A percentile compares a stretch with the other conserved stretches of the same genome.
These are phyloP conservation scores for Leptinotarsa haldemani DNA, from an alignment of 2,888 invertebrate genomes.

Conservation along the genomic window DNA sequence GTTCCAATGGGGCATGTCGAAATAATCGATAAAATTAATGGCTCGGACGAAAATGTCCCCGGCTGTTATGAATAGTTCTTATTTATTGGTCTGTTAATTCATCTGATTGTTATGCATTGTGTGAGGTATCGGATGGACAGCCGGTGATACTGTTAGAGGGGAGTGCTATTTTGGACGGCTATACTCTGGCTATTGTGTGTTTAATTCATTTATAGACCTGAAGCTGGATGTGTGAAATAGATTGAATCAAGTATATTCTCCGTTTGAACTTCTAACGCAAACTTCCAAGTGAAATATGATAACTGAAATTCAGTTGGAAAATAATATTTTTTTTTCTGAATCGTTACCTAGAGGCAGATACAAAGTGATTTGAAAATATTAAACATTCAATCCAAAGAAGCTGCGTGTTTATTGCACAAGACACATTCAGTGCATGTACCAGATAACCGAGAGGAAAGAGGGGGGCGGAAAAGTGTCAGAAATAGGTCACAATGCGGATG, in stretches of 20 bases:
- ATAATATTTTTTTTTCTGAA: neutral
- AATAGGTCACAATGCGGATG: too few relatives aligned
- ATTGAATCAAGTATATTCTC: neutral
- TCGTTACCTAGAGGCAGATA: too few relatives aligned
- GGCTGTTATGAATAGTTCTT: conserved; percentile 28
- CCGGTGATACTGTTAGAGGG: conserved; percentile 36
- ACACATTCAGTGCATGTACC: too few relatives aligned
- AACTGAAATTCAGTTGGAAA: neutral
- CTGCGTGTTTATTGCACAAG: too few relatives aligned
- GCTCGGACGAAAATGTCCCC: neutral
- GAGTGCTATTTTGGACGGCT: conserved; percentile 34
- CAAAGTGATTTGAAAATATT: too few relatives aligned
- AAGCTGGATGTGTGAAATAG: neutral
- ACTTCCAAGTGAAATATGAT: too few relatives aligned
- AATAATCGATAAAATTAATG: neutral
- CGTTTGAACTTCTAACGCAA: too few relatives aligned
- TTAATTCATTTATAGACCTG: conserved; percentile 10
- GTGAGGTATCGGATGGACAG: conserved; percentile 24
- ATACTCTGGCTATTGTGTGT: conserved; percentile 21
- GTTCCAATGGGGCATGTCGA: neutral
- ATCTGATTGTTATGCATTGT: conserved; percentile 34
- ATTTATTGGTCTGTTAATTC: conserved; percentile 43
- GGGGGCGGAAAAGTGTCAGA: too few relatives aligned
- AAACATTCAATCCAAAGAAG: too few relatives aligned
- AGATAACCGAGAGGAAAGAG: too few relatives aligned